Base-by-base conservation (phyloP, 2,888 invertebrate genomes). In the Nomada lathburiana region DNA sequence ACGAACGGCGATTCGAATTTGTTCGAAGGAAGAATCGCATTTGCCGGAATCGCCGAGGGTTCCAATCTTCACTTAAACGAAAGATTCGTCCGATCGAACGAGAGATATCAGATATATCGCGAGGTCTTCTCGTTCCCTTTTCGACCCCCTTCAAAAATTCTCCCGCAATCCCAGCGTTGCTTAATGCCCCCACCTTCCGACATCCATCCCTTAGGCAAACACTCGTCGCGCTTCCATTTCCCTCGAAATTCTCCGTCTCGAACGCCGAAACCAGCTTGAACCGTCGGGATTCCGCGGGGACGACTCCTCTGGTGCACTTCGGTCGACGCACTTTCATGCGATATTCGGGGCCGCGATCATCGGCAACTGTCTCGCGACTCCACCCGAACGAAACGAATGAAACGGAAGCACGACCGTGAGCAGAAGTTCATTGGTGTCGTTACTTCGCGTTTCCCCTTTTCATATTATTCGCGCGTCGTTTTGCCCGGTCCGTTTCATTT, bases 181-280 rank as follows among this genome's bases (percentile, higher is more conserved):
- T 60, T 52, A 62, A 50, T 62, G 23, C 36, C 29, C 2, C 16
- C 36, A 16, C 36, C 60, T 62, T 71, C 36, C 36, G 20, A 23
- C 59, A 18, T 59, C 47, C 29, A 60, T 60, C 60, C 36, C 20
- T 71, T 23, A 23, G 29, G 60, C 60, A 71, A 71, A 71, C 60
- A 71, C 18, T 52, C 16, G 20, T 16, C 20, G 11, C 10, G 20
- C 26, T 71, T 71, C 50, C 70, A 60, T 71, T 71, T 36, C 60
- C 70, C 16, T 50, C 60, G 18, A 52, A 71, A 71, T 52, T 52
- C 70, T 18, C 60, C 70, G 2, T 36, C 13, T 36, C 52, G 70
- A 52, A 71, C 16, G 36, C 23, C 52, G 50, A 16, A 52, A 50
- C 70, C 60, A 42, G 50, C 60, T 52, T 50, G 23, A 60, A 10